Conservation (phyloP, 2,113 vertebrate species). For the Clarias macrocephalus region DNA sequence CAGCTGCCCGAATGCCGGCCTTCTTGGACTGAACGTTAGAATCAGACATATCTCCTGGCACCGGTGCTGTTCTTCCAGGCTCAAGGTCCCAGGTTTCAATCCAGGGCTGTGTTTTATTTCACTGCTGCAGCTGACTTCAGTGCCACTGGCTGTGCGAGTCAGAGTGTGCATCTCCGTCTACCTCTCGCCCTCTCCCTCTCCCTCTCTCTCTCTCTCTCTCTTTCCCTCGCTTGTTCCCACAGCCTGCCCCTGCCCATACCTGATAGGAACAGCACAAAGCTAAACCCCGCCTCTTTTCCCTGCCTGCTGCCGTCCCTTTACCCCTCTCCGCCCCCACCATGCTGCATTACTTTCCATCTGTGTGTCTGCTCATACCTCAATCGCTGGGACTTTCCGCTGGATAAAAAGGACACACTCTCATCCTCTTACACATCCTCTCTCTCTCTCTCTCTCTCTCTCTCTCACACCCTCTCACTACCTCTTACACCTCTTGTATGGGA, state of each 20-base stretch:
- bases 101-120: constrained; percentile 41
- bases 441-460: neutral
- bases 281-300: constrained; percentile 7
- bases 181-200: constrained; percentile 56
- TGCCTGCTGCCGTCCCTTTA: constrained; percentile 10
- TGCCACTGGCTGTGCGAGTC: constrained; percentile 65
- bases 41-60: constrained; percentile 78
- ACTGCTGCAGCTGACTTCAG: constrained; percentile 58
- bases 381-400: constrained; percentile 35
- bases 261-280: constrained; percentile 57
- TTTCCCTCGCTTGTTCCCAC: constrained; percentile 31
- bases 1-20: constrained; percentile 89
- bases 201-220: constrained; percentile 40
- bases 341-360: constrained; percentile 50
- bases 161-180: constrained; percentile 64
- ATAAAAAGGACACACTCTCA: constrained; percentile 17
- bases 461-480: neutral
- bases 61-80: constrained; percentile 49
- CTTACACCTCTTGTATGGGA: too few species aligned
- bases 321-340: constrained; percentile 24
- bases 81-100: constrained; percentile 21
- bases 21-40: constrained; percentile 81
- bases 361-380: constrained; percentile 23
- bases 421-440: neutral
- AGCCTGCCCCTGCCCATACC: constrained; percentile 51